A percentile compares a stretch with the other conserved stretches of the same genome.
Evolutionary conservation across 2,888 invertebrate genomes (phyloP).

Genomic region (Synanthedon myopaeformis): DNA sequence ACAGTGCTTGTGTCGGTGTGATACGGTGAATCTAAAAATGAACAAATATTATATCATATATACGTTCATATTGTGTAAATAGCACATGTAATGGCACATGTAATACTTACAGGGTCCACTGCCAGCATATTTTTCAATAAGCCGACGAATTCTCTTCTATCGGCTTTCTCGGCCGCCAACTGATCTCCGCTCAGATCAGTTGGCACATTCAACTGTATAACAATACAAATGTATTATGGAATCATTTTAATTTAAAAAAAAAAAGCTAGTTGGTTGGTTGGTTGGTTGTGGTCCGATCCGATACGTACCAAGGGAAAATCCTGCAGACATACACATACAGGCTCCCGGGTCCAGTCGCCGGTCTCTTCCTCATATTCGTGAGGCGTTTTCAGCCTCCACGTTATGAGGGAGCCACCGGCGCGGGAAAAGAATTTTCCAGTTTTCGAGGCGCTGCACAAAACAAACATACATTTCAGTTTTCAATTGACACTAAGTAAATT

Average conservation of each 20-base stretch:
- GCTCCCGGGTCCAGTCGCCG: constrained; percentile 98
- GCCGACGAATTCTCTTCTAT: constrained; percentile 97
- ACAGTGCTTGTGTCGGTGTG: too few species aligned
- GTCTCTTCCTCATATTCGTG: constrained; percentile 99
- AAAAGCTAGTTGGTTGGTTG: too few species aligned
- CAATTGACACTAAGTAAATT: too few species aligned
- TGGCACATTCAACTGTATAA: constrained; percentile 84
- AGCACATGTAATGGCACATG: not conserved
- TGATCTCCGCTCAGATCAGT: constrained; percentile 94
- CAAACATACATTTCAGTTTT: constrained; percentile 22
- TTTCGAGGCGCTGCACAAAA: constrained; percentile 95
- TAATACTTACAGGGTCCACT: constrained; percentile 85
- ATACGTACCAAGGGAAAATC: constrained; percentile 89
- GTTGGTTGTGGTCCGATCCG: too few species aligned
- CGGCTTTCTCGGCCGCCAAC: constrained; percentile 95
- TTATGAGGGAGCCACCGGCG: too few species aligned
- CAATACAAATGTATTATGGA: not conserved
- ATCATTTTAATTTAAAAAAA: too few species aligned
- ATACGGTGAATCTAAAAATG: constrained; percentile 80
- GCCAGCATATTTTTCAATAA: constrained; percentile 98
- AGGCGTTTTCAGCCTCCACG: constrained; percentile 91
- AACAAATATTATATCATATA: constrained; percentile 1
- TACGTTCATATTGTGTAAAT: not conserved
- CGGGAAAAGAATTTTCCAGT: constrained; percentile 99
- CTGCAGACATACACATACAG: too few species aligned